Conservation (phyloP, 2,888 invertebrate genomes). For the Amorpha juglandis region DNA sequence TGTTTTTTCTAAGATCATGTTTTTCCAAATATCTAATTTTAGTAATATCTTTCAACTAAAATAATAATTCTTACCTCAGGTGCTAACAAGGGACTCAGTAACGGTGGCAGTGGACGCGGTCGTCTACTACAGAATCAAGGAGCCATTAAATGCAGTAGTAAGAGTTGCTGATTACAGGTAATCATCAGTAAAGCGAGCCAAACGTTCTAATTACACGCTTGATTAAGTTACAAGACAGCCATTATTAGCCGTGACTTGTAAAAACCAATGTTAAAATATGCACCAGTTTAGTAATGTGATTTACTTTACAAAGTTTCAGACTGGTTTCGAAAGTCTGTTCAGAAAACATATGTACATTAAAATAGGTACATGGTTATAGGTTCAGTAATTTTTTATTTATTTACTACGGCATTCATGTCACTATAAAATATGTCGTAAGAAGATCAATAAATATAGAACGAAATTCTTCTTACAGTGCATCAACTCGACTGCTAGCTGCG, state of each 20-base stretch:
- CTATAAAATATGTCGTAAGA: no score
- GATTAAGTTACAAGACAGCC: slow-evolving; percentile 4
- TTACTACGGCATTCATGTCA: no score
- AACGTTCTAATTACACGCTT: slow-evolving; percentile 25
- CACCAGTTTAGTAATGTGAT: neutral
- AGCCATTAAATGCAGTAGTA: slow-evolving; percentile 90
- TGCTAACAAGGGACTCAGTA: slow-evolving; percentile 96
- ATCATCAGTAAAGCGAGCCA: slow-evolving; percentile 19
- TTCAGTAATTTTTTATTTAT: no score
- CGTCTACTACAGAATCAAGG: slow-evolving; percentile 92
- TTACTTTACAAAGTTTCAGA: slow-evolving; percentile 6
- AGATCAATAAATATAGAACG: no score
- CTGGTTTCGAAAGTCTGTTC: neutral
- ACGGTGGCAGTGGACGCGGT: slow-evolving; percentile 97
- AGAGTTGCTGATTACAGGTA: slow-evolving; percentile 90
- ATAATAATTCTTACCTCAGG: slow-evolving; percentile 73
- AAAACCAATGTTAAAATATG: slow-evolving; percentile 9
- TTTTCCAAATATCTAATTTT: no score
- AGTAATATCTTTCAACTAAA: neutral
- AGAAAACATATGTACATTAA: neutral
- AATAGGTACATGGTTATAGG: neutral
- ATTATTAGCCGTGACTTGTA: slow-evolving; percentile 1
- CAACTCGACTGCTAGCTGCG: slow-evolving; percentile 91
- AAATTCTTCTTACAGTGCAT: slow-evolving; percentile 84
- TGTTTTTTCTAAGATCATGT: no score